Evolutionary conservation across 2,888 invertebrate genomes (phyloP).

Genomic region (Parochlus steinenii): DNA sequence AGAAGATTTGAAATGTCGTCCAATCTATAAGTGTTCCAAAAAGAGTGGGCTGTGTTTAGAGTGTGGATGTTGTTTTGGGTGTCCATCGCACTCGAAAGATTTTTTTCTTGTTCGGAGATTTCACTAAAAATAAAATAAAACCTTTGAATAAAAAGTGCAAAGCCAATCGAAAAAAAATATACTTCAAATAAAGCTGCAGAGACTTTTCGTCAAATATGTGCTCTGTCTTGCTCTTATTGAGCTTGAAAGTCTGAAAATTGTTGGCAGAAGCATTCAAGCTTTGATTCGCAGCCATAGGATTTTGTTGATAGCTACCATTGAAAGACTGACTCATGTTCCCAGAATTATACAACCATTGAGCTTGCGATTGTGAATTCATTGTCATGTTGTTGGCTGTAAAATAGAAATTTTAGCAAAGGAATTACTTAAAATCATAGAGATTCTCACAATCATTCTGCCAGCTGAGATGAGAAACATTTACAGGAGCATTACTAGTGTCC

Average conservation of each 20-base stretch:
- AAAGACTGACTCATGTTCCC: too few species aligned
- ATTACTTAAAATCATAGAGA: too few species aligned
- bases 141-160: not conserved
- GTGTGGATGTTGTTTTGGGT: conserved; percentile 12
- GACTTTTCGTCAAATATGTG: conserved; percentile 33
- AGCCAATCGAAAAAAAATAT: conserved; percentile 18
- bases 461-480: conserved; percentile 6
- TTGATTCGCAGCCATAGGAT: too few species aligned
- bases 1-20: conserved; percentile 26
- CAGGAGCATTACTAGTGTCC: not conserved
- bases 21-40: conserved; percentile 27
- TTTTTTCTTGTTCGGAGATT: conserved; percentile 20
- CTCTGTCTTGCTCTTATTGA: too few species aligned
- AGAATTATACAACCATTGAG: too few species aligned
- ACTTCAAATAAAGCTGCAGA: conserved; percentile 32
- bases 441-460: conserved; percentile 5
- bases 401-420: too few species aligned
- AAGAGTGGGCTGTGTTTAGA: conserved; percentile 23
- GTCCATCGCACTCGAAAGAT: conserved; percentile 4
- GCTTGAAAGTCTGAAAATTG: too few species aligned
- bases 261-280: too few species aligned
- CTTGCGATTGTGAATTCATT: too few species aligned
- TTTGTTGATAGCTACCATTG: too few species aligned
- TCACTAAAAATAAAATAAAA: conserved; percentile 16
- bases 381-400: too few species aligned